A percentile compares a stretch with the other conserved stretches of the same genome.
Conservation (phyloP, 37 sponge, comb jelly and placozoan genomes). For the Lycopodina hypogea region DNA sequence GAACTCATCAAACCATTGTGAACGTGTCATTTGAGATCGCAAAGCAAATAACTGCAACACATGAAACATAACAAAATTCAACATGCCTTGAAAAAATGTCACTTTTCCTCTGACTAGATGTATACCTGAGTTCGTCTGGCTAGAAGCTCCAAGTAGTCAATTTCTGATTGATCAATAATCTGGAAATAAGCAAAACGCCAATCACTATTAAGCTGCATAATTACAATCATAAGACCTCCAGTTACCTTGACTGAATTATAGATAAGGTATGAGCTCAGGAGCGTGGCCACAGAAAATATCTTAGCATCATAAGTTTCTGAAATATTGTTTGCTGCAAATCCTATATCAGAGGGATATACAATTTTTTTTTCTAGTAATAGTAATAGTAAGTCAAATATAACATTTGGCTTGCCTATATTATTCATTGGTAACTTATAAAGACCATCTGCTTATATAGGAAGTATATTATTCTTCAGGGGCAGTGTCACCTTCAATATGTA, state of each 20-base stretch:
- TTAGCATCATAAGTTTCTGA: conserved; percentile 94
- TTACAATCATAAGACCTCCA: not conserved
- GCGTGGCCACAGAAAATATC: conserved; percentile 85
- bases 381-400: not conserved
- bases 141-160: conserved; percentile 89
- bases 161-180: conserved; percentile 92
- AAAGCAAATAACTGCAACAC: conserved; percentile 82
- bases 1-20: conserved; percentile 75
- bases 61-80: not conserved
- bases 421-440: no score
- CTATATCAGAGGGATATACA: conserved; percentile 24
- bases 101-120: not conserved
- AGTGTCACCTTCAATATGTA: no score
- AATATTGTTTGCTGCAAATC: conserved; percentile 89
- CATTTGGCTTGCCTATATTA: no score
- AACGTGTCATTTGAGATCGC: conserved; percentile 76
- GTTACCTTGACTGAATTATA: conserved; percentile 93
- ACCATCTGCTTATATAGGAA: no score
- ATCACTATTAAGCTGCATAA: not conserved
- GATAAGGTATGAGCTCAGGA: conserved; percentile 90
- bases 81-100: not conserved
- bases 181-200: not conserved
- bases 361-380: not conserved
- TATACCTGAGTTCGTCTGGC: conserved; percentile 83
- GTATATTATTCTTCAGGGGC: no score